Conservation (phyloP, 2,797 vertebrate species). For the Melanotaenia trifasciata region DNA sequence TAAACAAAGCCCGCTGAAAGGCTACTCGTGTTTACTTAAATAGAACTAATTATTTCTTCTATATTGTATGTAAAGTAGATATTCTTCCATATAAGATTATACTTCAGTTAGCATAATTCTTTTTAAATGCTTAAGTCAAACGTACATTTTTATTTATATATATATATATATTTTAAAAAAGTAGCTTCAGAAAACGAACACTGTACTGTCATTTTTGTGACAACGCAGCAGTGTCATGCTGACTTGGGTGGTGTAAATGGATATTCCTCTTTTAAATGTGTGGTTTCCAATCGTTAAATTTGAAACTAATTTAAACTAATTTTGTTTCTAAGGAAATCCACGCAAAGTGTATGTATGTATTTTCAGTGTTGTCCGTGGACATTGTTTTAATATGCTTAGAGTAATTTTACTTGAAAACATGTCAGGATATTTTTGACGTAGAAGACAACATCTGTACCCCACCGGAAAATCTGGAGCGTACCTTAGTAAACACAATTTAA, state of each 20-base stretch:
- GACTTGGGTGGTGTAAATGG: neutral
- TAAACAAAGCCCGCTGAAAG: slow-evolving; percentile 48
- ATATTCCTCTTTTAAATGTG: neutral
- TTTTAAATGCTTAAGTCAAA: neutral
- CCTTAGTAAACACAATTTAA: slow-evolving; percentile 11
- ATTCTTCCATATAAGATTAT: neutral
- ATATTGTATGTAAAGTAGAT: neutral
- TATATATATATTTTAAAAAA: neutral
- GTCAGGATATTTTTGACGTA: neutral
- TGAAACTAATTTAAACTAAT: too few species aligned
- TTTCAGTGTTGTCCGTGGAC: neutral
- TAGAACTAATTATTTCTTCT: neutral
- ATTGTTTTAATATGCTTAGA: neutral
- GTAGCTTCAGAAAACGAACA: neutral
- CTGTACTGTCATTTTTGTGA: neutral
- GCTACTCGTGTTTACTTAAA: neutral
- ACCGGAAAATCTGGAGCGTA: neutral
- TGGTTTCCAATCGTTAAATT: too few species aligned
- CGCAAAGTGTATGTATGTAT: too few species aligned
- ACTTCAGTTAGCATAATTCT: neutral
- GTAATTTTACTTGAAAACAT: neutral
- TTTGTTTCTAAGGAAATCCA: too few species aligned
- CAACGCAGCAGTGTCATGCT: neutral
- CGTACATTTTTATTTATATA: neutral
- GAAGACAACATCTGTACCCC: neutral